A percentile compares a stretch with the other conserved stretches of the same genome.
Conservation (phyloP, 2,113 vertebrate species). For the Phrynosoma platyrhinos region DNA sequence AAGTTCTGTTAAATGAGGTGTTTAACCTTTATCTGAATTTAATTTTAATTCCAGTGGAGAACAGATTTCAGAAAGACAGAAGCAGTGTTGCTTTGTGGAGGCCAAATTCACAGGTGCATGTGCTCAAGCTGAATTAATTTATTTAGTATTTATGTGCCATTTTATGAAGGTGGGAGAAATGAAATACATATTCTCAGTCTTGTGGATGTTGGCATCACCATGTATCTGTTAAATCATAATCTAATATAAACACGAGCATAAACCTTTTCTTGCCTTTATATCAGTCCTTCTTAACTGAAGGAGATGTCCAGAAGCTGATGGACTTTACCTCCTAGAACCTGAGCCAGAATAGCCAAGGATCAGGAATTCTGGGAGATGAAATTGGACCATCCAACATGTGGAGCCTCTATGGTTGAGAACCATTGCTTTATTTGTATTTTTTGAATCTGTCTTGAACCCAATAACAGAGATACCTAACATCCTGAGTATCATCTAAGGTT, state of each 20-base stretch:
- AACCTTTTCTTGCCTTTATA: not conserved
- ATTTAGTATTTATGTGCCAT: not conserved
- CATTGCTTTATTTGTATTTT: too few species aligned
- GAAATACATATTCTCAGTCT: not conserved
- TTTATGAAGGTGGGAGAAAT: not conserved
- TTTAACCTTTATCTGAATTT: not conserved
- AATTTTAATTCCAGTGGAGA: not conserved
- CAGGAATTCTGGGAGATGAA: too few species aligned
- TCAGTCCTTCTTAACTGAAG: not conserved
- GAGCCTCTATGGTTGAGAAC: too few species aligned
- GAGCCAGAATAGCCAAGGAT: too few species aligned
- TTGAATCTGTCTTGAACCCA: too few species aligned
- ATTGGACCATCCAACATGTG: too few species aligned
- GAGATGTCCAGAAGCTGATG: too few species aligned
- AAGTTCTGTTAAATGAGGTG: not conserved
- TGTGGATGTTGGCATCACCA: not conserved
- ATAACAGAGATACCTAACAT: too few species aligned
- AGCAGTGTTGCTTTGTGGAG: not conserved
- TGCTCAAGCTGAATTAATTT: not conserved
- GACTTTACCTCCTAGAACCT: too few species aligned
- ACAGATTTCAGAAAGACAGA: not conserved
- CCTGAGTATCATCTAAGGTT: too few species aligned
- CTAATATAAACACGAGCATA: not conserved
- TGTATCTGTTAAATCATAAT: not conserved
- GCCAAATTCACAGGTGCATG: too few species aligned